Base-by-base conservation (phyloP, 2,888 invertebrate genomes). In the Eupithecia subfuscata region DNA sequence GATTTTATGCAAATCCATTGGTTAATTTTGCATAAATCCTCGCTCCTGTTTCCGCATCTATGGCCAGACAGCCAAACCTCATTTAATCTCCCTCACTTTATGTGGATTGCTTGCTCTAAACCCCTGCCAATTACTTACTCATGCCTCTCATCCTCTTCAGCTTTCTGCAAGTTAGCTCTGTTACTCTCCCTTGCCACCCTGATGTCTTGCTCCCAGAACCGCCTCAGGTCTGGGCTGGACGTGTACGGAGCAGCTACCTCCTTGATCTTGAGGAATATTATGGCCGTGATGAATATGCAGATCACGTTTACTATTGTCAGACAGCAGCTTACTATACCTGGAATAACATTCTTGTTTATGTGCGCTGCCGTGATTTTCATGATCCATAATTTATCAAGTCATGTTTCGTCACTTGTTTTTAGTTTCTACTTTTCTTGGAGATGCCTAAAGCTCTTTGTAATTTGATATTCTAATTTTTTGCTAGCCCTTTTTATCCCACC, bases 131-230 rank as follows among this genome's bases (percentile, higher is more conserved):
- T 48, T 60, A 80, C 88, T 86, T 89, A 95, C 95, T 94, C 94
- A 60, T 91, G 84, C 9, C 93, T 87, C 79, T 95, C 95, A 43
- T 91, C 94, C 85, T 87, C 96, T 95, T 89, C 96, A 86, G 92
- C 97, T 94, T 82, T 93, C 85, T 90, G 96, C 94, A 94, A 84
- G 79, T 95, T 95, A 5, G 96, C 96, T 72, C 95, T 94, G 86
- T 97, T 97, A 30, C 95, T 95, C 82, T 97, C 96, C 40, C 97
- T 92, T 0, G 96, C 97, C n/a, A 97, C 95, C 74, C 96, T 96
- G 73, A 98, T 96, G 88, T 98, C 98, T 81, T 96, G 96, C 86
- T 97, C 97, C 97, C 97, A 98, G 90, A 97, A 97, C 82, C 97
- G 93, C 80, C 96, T 95, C 70, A 97, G 92, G 84, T 97, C 97